These are phyloP conservation scores for Yponomeuta malinellus DNA, from an alignment of 2,888 invertebrate species.

Conservation along the genomic window DNA sequence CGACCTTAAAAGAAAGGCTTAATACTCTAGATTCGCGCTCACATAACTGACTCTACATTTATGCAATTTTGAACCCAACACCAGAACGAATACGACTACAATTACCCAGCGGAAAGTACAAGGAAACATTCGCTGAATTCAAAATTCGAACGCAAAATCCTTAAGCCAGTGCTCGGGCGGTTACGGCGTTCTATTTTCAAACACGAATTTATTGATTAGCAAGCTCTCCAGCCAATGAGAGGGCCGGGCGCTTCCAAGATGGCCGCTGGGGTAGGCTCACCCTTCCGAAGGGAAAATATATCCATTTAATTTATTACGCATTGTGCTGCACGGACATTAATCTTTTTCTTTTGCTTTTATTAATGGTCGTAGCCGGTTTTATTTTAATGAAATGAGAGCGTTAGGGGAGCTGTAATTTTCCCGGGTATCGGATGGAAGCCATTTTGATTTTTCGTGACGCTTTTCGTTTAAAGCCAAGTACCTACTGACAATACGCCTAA, in stretches of 20 bases:
- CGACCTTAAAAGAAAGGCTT: background rate
- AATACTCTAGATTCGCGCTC: background rate
- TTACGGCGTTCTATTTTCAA: conserved; percentile 28
- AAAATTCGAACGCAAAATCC: background rate
- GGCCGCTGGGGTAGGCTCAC: conserved; percentile 60
- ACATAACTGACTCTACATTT: background rate
- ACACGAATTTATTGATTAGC: conserved; percentile 57
- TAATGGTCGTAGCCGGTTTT: conserved; percentile 64
- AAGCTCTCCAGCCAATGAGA: conserved; percentile 54
- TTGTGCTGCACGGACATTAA: conserved; percentile 68
- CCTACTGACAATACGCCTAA: no score
- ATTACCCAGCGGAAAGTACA: background rate
- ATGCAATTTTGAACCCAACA: background rate
- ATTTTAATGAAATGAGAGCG: conserved; percentile 62
- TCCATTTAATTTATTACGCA: conserved; percentile 70
- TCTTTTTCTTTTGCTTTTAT: conserved; percentile 66
- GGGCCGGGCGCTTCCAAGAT: conserved; percentile 43
- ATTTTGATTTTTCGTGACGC: conserved; percentile 17
- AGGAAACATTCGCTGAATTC: background rate
- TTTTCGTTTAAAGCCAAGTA: background rate
- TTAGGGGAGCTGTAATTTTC: conserved; percentile 12
- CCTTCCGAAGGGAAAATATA: conserved; percentile 45
- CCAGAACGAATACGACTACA: background rate
- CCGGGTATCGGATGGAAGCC: conserved; percentile 22
- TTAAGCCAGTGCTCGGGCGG: background rate